Conservation (phyloP, 2,113 vertebrate species). For the Pterocles orientalis region DNA sequence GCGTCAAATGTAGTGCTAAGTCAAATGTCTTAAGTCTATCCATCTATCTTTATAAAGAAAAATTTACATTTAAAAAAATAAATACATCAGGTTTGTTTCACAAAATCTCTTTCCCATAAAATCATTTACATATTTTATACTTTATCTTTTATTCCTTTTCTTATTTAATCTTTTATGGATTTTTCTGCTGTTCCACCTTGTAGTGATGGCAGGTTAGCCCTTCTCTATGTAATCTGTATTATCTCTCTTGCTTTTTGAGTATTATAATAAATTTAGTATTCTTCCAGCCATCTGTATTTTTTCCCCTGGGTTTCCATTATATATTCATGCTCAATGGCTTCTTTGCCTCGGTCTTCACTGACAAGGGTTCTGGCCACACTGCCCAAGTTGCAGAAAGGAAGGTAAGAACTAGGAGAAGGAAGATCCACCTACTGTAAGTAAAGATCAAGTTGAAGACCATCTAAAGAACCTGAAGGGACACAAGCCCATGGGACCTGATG, state of each 20-base stretch:
- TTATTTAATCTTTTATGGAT: not conserved
- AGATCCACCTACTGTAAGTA: too few species aligned
- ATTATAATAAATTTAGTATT: not conserved
- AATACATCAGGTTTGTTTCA: not conserved
- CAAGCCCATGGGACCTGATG: too few species aligned
- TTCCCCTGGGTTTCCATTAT: not conserved
- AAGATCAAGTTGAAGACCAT: too few species aligned
- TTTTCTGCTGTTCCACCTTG: not conserved
- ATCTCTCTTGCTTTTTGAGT: not conserved
- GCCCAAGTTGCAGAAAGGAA: too few species aligned
- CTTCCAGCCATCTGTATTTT: not conserved
- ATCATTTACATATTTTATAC: not conserved
- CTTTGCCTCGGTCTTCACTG: too few species aligned
- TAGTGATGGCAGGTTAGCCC: not conserved
- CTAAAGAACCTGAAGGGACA: too few species aligned
- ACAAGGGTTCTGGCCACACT: too few species aligned
- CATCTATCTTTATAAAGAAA: not conserved
- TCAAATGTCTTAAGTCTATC: not conserved
- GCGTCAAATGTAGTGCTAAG: not conserved
- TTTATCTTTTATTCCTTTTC: not conserved
- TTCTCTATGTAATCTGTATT: not conserved
- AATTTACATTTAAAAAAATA: not conserved
- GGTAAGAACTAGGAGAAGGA: too few species aligned
- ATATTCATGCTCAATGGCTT: too few species aligned
- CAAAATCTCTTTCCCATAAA: not conserved